Percentiles rank a stretch among this genome's conserved stretches.
Evolutionary conservation across 2,888 invertebrate genomes (phyloP).

Genomic region (Netelia fuscicornis): DNA sequence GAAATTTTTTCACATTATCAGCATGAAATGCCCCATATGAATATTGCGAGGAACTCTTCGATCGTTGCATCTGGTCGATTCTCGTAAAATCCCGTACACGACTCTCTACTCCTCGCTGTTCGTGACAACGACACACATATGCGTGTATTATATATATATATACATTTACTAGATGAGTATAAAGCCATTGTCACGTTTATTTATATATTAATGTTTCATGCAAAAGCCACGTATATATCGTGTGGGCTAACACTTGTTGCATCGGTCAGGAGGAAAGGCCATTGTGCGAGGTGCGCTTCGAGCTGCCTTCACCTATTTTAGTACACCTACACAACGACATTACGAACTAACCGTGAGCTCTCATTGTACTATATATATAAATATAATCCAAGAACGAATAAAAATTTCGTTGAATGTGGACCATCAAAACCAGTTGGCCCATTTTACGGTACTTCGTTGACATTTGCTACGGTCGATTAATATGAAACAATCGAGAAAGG

Average conservation of each 20-base stretch:
- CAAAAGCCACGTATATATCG: slow-evolving; percentile 70
- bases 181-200: slow-evolving; percentile 74
- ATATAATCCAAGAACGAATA: not conserved
- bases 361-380: slow-evolving; percentile 21
- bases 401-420: no score
- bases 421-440: no score
- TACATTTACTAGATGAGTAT: not conserved
- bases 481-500: not conserved
- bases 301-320: slow-evolving; percentile 82
- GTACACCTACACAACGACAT: slow-evolving; percentile 78
- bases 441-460: not conserved
- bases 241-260: slow-evolving; percentile 82
- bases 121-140: slow-evolving; percentile 41
- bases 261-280: slow-evolving; percentile 71
- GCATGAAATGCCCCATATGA: not conserved
- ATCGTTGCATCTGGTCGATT: not conserved
- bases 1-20: no score
- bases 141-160: slow-evolving; percentile 22
- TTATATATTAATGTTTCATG: slow-evolving; percentile 75
- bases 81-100: slow-evolving; percentile 65
- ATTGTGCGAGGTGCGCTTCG: slow-evolving; percentile 73
- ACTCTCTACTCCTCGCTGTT: slow-evolving; percentile 57
- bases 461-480: not conserved
- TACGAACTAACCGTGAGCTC: slow-evolving; percentile 62
- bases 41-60: not conserved